These are phyloP conservation scores for Paraescarpia echinospica DNA, from an alignment of 1,140 invertebrate genomes.

Conservation along the genomic window DNA sequence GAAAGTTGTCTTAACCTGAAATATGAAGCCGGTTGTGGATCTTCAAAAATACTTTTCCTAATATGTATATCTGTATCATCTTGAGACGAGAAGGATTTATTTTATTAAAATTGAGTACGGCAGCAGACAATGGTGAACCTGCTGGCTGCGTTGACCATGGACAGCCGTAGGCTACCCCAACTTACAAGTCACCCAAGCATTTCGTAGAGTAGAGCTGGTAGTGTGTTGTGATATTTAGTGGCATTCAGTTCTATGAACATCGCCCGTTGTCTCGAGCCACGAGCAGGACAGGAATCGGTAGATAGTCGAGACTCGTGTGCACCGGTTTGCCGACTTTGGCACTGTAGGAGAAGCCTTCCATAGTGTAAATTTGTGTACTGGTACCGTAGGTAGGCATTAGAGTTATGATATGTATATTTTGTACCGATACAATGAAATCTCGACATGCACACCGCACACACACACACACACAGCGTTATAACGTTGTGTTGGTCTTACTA, in stretches of 20 bases:
- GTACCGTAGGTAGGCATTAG: neutral
- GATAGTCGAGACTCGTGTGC: neutral
- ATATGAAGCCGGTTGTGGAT: neutral
- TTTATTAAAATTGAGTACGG: neutral
- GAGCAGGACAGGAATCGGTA: neutral
- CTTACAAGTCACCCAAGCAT: neutral
- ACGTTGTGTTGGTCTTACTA: neutral
- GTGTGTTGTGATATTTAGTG: neutral
- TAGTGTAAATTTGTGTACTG: neutral
- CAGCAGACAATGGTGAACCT: neutral
- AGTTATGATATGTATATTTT: neutral
- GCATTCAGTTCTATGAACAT: neutral
- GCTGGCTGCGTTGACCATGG: neutral
- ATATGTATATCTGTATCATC: neutral
- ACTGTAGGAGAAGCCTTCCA: neutral
- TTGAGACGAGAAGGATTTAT: neutral
- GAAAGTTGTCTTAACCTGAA: neutral
- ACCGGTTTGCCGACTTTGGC: neutral
- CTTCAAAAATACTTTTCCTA: neutral
- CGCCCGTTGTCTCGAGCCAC: neutral
- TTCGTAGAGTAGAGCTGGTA: neutral
- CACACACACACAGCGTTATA: neutral
- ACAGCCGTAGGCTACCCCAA: neutral
- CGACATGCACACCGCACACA: neutral
- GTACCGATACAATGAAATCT: neutral